Conservation (phyloP, 2,888 invertebrate genomes). For the Harpagoxenus sublaevis region DNA sequence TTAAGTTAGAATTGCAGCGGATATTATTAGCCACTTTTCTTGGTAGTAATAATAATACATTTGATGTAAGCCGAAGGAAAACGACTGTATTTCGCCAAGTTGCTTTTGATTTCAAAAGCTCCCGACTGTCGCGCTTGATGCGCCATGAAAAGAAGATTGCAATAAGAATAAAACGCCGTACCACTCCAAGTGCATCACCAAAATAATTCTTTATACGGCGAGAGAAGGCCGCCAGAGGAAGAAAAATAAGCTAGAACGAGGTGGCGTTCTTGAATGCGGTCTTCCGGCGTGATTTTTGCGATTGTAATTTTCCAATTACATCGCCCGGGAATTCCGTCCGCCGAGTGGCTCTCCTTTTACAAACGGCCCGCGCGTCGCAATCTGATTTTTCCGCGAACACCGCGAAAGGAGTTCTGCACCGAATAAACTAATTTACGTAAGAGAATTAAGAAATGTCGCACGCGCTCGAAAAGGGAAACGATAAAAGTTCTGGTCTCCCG, state of each 20-base stretch:
- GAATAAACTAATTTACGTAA: constrained; percentile 34
- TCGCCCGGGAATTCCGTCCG: constrained; percentile 21
- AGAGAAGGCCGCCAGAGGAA: neutral
- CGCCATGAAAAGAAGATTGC: constrained; percentile 38
- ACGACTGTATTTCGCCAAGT: constrained; percentile 24
- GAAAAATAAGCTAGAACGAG: constrained; percentile 25
- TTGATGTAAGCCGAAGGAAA: constrained; percentile 15
- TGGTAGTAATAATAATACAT: constrained; percentile 17
- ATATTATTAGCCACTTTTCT: neutral
- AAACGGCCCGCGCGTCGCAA: constrained; percentile 11
- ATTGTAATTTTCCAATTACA: constrained; percentile 74
- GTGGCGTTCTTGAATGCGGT: constrained; percentile 24
- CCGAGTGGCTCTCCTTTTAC: constrained; percentile 27
- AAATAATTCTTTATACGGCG: constrained; percentile 46
- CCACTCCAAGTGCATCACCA: constrained; percentile 17
- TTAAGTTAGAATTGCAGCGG: neutral
- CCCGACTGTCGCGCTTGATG: constrained; percentile 35
- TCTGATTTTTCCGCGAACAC: constrained; percentile 35
- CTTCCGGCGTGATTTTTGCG: constrained; percentile 47
- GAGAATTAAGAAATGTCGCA: constrained; percentile 15
- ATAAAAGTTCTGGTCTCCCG: constrained; percentile 14
- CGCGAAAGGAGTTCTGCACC: neutral
- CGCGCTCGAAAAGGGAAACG: neutral
- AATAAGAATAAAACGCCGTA: constrained; percentile 17
- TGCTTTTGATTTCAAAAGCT: constrained; percentile 42